Evolutionary conservation across 30 jellyfish, hydroid and myxozoan species (phyloP).

Genomic region (Nemopilema nomurai): DNA sequence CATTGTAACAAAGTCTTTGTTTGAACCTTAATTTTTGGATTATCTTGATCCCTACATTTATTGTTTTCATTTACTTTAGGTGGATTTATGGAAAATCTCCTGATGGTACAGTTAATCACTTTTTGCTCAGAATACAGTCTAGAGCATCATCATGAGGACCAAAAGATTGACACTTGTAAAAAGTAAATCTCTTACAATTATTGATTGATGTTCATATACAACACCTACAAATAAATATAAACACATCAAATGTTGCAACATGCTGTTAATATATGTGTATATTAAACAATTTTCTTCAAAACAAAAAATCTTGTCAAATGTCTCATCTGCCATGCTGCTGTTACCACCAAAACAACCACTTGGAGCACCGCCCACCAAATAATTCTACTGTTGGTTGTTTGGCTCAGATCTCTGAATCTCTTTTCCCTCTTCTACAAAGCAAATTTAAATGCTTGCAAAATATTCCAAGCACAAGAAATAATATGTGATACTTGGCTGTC

Average conservation of each 20-base stretch:
- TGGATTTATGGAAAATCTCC: conserved; percentile 70
- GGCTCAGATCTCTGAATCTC: conserved; percentile 46
- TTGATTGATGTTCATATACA: background rate
- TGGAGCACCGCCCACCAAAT: conserved; percentile 62
- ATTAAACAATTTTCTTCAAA: conserved; percentile 35
- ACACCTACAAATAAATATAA: background rate
- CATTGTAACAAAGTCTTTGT: too few species aligned
- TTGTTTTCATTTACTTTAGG: conserved; percentile 40
- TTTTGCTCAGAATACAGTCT: conserved; percentile 28
- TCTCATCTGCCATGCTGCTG: conserved; percentile 67
- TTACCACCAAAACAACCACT: conserved; percentile 31
- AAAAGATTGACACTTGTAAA: background rate
- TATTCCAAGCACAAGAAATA: background rate
- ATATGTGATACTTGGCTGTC: too few species aligned
- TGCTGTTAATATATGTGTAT: background rate
- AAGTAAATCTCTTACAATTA: too few species aligned
- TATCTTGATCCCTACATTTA: too few species aligned
- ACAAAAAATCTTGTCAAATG: conserved; percentile 53
- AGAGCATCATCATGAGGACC: background rate
- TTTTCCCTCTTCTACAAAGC: conserved; percentile 48
- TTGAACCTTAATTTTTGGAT: too few species aligned
- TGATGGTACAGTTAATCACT: conserved; percentile 52
- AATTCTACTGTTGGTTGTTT: conserved; percentile 58
- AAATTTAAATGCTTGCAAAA: background rate
- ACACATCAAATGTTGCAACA: background rate